Base-by-base conservation (phyloP, 2,797 vertebrate species). In the Hemitrygon akajei region DNA sequence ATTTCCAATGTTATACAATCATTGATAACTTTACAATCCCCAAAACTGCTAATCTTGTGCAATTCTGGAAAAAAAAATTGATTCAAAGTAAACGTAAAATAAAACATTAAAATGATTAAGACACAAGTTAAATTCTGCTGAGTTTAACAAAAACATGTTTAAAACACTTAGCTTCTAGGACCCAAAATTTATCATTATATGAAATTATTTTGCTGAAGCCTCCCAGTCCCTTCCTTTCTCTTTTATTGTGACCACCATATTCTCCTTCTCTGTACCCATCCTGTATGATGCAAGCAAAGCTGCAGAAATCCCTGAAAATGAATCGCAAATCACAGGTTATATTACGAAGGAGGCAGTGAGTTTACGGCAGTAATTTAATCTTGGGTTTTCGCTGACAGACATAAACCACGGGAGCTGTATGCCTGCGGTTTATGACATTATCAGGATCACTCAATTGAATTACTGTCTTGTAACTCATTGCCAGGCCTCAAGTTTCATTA, bases 351-450 rank as follows among this genome's bases (percentile, higher is more conserved):
- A 27, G 91, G 20, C 69, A 75, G 69, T 75, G 69, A 92, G 20
- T 56, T 47, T 56, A 69, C 40, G 25, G 40, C 91, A 47, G 66
- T 75, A 75, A 92, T 92, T 75, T 47, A 75, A 92, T 92, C 37
- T 47, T 75, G 69, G 91, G 40, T 92, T 92, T 92, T 20, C 60
- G 25, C 37, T 92, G 69, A 92, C 69, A 92, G 91, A 22, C 40
- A 27, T 71, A 18, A 56, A 92, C 69, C 87, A 71, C 37, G 56
- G 22, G 22, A 27, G 69, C 91, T 75, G 27, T 75, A 18, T 92
- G 66, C 75, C 27, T 92, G 91, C 56, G 91, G 91, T 92, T 92
- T 75, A 92, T 73, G 69, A 56, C n/a, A 75, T 75, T 69, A 92
- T 75, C 91, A 7, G 40, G 25, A 56, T 4, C 40, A 56, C 91